These are phyloP conservation scores for Magallana nippona DNA, from an alignment of 2,888 invertebrate genomes.

Conservation along the genomic window DNA sequence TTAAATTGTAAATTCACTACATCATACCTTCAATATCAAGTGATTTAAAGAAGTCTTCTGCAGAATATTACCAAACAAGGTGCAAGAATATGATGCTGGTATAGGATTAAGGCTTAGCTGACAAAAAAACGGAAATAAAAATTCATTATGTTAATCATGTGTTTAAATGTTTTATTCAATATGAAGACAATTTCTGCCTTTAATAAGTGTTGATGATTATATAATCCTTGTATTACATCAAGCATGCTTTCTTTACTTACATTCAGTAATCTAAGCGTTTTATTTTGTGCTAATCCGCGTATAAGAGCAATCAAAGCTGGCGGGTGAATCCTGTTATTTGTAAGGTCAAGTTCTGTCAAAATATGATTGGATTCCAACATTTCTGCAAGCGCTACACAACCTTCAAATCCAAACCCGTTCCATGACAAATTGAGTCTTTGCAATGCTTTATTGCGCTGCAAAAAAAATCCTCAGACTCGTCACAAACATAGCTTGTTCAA, in stretches of 20 bases:
- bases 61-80: constrained; percentile 64
- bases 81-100: constrained; percentile 67
- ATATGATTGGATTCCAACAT: constrained; percentile 65
- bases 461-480: neutral
- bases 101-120: constrained; percentile 75
- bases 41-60: constrained; percentile 41
- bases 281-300: constrained; percentile 70
- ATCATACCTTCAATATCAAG: constrained; percentile 30
- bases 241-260: constrained; percentile 54
- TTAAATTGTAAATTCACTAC: neutral
- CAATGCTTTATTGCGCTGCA: constrained; percentile 66
- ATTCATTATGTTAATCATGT: neutral
- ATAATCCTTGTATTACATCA: too few relatives aligned
- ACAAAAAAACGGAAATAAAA: constrained; percentile 3
- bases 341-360: constrained; percentile 68
- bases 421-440: constrained; percentile 72
- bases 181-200: too few relatives aligned
- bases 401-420: constrained; percentile 77
- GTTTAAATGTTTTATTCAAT: too few relatives aligned
- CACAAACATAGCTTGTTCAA: too few relatives aligned
- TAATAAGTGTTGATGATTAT: too few relatives aligned
- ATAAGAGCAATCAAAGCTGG: constrained; percentile 71
- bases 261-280: constrained; percentile 64
- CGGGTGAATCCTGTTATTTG: constrained; percentile 73
- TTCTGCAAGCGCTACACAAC: constrained; percentile 71